A percentile compares a stretch with the other conserved stretches of the same genome.
These are phyloP conservation scores for Metalampra italica DNA, from an alignment of 2,888 invertebrate genomes.

Conservation along the genomic window DNA sequence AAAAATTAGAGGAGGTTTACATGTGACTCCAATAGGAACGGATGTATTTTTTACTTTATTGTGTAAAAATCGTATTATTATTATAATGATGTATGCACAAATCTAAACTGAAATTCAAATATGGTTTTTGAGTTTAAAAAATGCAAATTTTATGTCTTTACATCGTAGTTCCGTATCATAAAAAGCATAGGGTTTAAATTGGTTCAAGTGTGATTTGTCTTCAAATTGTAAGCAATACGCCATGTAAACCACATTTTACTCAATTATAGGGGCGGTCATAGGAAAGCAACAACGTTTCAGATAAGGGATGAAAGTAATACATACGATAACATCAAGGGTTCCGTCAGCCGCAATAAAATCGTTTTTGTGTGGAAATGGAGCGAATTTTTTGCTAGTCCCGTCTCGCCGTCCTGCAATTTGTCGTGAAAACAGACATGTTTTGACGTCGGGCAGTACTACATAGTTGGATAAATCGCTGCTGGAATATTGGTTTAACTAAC, in stretches of 20 bases:
- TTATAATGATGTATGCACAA: too few relatives aligned
- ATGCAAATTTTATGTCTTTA: too few relatives aligned
- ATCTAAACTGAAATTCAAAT: not conserved
- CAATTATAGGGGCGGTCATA: slow-evolving; percentile 65
- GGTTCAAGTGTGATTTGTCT: too few relatives aligned
- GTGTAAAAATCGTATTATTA: not conserved
- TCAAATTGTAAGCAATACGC: too few relatives aligned
- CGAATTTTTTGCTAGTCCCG: slow-evolving; percentile 67
- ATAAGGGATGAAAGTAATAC: slow-evolving; percentile 76
- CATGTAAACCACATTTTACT: slow-evolving; percentile 46
- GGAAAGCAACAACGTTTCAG: slow-evolving; percentile 43
- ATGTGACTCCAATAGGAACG: slow-evolving; percentile 18
- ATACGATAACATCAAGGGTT: slow-evolving; percentile 65
- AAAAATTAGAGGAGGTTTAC: slow-evolving; percentile 44
- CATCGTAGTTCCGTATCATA: too few relatives aligned
- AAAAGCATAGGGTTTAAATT: too few relatives aligned
- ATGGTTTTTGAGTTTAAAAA: not conserved
- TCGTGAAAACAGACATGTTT: slow-evolving; percentile 44
- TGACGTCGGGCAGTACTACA: slow-evolving; percentile 16
- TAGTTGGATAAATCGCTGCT: slow-evolving; percentile 8
- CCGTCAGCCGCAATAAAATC: slow-evolving; percentile 70
- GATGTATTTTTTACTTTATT: not conserved
- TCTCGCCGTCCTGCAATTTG: slow-evolving; percentile 64
- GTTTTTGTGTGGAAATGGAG: slow-evolving; percentile 59
- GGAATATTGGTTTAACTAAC: too few relatives aligned